Conservation (phyloP, 2,888 invertebrate species). For the Sphaeridia pumilis region DNA sequence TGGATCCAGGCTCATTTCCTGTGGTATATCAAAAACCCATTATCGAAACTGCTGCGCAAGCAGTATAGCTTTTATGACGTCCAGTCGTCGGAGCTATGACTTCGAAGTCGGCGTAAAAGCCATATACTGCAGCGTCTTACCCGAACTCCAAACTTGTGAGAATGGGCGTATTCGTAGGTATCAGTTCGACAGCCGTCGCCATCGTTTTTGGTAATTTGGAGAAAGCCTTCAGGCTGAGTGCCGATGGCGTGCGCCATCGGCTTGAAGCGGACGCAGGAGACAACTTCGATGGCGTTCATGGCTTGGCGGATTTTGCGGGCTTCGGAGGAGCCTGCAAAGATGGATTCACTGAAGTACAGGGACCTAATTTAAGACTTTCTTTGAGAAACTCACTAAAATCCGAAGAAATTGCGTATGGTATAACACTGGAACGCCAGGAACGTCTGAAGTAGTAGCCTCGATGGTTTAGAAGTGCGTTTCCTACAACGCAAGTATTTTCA, state of each 20-base stretch:
- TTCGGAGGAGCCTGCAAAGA: constrained; percentile 5
- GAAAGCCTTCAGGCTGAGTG: not conserved
- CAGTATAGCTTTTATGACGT: not conserved
- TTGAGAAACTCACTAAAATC: constrained; percentile 14
- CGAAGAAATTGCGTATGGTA: constrained; percentile 14
- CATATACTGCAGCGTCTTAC: not conserved
- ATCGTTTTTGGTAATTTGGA: constrained; percentile 6
- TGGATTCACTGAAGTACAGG: too few relatives aligned
- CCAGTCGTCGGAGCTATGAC: too few relatives aligned
- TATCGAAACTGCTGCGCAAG: not conserved
- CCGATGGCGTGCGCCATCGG: not conserved
- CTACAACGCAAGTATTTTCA: too few relatives aligned
- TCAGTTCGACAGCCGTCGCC: constrained; percentile 30
- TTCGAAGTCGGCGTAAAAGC: too few relatives aligned
- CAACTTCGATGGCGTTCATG: constrained; percentile 17
- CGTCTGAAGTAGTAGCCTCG: not conserved
- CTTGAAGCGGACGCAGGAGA: constrained; percentile 17
- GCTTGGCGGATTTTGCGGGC: constrained; percentile 8
- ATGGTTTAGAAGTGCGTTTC: not conserved
- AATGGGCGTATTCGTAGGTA: too few relatives aligned
- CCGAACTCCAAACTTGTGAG: not conserved
- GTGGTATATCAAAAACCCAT: too few relatives aligned
- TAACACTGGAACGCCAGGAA: constrained; percentile 9
- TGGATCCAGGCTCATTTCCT: constrained; percentile 19
- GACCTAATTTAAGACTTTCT: too few relatives aligned